phyloP scores from a whole-genome alignment of 2,113 vertebrate species.

The Nycticryphes semicollaris region DNA sequence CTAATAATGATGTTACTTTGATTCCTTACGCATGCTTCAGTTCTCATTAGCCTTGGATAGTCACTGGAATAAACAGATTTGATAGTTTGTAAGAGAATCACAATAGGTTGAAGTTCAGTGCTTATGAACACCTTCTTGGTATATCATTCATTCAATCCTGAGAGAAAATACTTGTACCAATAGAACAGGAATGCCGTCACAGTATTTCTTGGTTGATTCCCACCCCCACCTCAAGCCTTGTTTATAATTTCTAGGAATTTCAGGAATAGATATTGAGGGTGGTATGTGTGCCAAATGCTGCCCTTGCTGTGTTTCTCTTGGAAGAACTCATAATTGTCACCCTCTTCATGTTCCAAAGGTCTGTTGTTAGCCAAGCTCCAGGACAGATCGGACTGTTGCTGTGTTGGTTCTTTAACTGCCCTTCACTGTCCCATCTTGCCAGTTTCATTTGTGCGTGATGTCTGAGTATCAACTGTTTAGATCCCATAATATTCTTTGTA shows the following conservation, averaged over 20 bases:
- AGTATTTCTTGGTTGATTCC: neutral
- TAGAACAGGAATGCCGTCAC: neutral
- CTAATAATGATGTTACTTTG: neutral
- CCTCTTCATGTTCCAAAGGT: neutral
- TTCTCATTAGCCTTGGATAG: conserved; percentile 5
- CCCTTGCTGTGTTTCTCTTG: neutral
- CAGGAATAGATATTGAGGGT: neutral
- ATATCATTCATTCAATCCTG: neutral
- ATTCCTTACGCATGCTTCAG: neutral
- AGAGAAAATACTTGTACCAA: neutral
- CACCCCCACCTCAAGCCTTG: neutral
- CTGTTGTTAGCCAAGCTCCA: neutral
- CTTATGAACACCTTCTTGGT: neutral
- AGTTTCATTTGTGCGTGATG: neutral
- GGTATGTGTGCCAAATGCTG: neutral
- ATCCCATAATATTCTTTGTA: neutral
- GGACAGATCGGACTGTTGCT: neutral
- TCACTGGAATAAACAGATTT: neutral
- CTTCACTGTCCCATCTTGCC: neutral
- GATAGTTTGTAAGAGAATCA: neutral
- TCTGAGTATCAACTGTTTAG: neutral
- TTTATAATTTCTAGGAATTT: neutral
- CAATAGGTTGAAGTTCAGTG: neutral
- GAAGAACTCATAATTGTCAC: neutral
- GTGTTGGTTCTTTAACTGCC: neutral